Conservation (phyloP, 2,113 vertebrate genomes). For the Oplegnathus fasciatus region DNA sequence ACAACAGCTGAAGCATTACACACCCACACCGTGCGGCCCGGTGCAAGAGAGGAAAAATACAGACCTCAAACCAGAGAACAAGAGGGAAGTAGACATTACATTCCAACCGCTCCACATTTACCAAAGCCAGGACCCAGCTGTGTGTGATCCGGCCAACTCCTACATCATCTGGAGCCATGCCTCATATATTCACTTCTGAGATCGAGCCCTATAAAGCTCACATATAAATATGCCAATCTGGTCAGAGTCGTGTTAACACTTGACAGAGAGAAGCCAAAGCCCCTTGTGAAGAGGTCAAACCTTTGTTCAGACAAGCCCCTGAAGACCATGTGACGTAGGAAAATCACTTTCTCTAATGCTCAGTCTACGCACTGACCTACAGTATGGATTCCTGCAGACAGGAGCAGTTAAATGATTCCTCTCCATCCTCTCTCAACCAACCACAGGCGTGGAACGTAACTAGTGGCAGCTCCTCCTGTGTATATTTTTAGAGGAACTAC, state of each 20-base stretch:
- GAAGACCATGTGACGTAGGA: slow-evolving; percentile 48
- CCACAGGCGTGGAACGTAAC: slow-evolving; percentile 32
- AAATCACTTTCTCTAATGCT: slow-evolving; percentile 64
- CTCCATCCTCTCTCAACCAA: slow-evolving; percentile 27
- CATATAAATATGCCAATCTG: slow-evolving; percentile 46
- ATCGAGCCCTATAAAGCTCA: slow-evolving; percentile 28
- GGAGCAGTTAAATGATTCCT: slow-evolving; percentile 52
- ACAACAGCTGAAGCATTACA: slow-evolving; percentile 58
- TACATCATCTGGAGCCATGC: slow-evolving; percentile 66
- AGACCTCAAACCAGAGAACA: slow-evolving; percentile 68
- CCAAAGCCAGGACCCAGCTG: slow-evolving; percentile 72
- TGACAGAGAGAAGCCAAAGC: slow-evolving; percentile 48
- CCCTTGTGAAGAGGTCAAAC: slow-evolving; percentile 56
- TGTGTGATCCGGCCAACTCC: slow-evolving; percentile 65
- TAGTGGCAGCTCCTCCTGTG: slow-evolving; percentile 3
- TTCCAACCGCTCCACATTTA: slow-evolving; percentile 57
- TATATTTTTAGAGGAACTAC: not conserved
- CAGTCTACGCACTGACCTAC: slow-evolving; percentile 35
- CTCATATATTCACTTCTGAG: slow-evolving; percentile 56
- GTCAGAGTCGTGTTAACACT: slow-evolving; percentile 30
- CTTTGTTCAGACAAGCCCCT: slow-evolving; percentile 57
- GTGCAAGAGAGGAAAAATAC: slow-evolving; percentile 63
- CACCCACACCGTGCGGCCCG: slow-evolving; percentile 37
- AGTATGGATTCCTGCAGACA: slow-evolving; percentile 60
- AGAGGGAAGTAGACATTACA: slow-evolving; percentile 64